Evolutionary conservation across 2,113 vertebrate species (phyloP), one percentile per base, ranked within the genome.

Genomic region (Phyllostomus discolor): DNA sequence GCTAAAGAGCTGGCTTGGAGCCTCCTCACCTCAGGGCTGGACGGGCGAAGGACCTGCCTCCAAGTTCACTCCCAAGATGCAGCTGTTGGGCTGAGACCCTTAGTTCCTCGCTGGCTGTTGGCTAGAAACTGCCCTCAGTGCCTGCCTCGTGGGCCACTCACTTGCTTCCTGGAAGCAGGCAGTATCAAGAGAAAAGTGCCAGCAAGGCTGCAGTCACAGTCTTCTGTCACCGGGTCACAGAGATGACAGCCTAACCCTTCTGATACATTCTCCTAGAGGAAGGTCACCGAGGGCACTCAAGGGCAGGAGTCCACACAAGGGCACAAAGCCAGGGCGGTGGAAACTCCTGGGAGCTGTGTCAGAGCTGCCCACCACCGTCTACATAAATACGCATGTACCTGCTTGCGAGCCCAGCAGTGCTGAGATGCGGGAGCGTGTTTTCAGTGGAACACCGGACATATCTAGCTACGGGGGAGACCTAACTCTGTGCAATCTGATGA

Each of bases 21-120:
- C 48, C 43, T 31, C 0, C 1, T 33, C 4, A 0, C 12, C 80
- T 52, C 43, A 0, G 20, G 17, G 20, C 66, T 33, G 0, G 0
- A 0, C 28, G 59, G 14, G 35, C 33, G 6, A 41, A 43, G 16
- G 12, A 26, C 64, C n/a, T 62, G 66, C 20, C 62, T 70, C 62
- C 22, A 17, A 8, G 73, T 20, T 7, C 14, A 8, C 52, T 75
- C 48, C 16, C 0, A 0, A 12, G 75, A 16, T 11, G 0, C 0
- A 3, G 75, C 38, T 15, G 5, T 17, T 72, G 33, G 35, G 35
- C 48, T 3, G 52, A 62, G 73, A 15, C 16, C 28, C 67, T 35
- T 26, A 10, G 52, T 57, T 46, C 70, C 33, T 54, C 2, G 2
- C n/a, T 15, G 11, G 24, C 33, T 48, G 1, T 59, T 35, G 35